Evolutionary conservation across 1,140 invertebrate species (phyloP), one percentile per base, ranked within the genome.

Genomic region (Trichonephila clavipes): DNA sequence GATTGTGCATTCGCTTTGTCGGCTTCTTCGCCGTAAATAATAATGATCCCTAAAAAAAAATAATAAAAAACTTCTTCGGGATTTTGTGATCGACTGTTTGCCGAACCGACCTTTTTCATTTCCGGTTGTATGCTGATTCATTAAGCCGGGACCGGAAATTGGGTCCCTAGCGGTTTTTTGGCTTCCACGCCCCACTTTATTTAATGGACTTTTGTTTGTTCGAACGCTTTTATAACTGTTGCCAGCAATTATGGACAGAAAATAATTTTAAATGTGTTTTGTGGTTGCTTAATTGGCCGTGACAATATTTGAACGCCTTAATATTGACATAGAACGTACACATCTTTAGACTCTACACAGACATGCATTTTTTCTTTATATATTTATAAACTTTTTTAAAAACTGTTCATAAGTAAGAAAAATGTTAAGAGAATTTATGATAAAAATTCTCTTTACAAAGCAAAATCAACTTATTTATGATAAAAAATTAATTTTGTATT

Each of bases 151-250:
- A 81, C 64, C 92, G 85, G 92, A 88, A 93, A 93, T 88, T 93
- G 85, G 92, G 85, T 93, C 86, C 92, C 92, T 34, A 62, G 92
- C 66, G 92, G 92, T 93, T 93, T 93, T 93, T 93, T 88, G 85
- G 92, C n/a, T 88, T 92, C 66, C 86, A 89, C 88, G 66, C 86
- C 92, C 86, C 92, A 88, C 85, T 88, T 93, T 93, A 88, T 88
- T 93, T 88, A 93, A 88, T 88, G 92, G 92, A 88, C 59, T 93
- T 93, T 93, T 93, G 92, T 93, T 93, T 93, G 92, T 93, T 93
- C 64, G 86, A 58, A 44, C 91, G 58, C 89, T 91, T 91, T 83
- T 87, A 87, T 87, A 88, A 88, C 82, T 69, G 64, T 77, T 58
- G 51, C 40, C 66, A 62, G 69, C 66, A 93, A 93, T 93, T 88